Evolutionary conservation across 2,888 invertebrate genomes (phyloP).

Genomic region (Athalia circularis): DNA sequence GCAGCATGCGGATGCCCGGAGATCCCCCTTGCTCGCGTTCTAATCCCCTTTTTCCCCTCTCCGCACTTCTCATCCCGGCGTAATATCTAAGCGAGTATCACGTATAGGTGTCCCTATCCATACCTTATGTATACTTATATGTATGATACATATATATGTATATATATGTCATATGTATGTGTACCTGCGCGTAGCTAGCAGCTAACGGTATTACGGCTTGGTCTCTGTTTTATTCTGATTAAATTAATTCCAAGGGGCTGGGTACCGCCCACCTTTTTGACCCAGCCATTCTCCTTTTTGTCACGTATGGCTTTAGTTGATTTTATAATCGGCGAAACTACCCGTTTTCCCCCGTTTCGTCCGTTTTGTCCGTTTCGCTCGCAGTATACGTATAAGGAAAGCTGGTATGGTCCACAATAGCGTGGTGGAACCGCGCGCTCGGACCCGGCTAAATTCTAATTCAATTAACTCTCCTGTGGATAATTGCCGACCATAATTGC

Average conservation of each 20-base stretch:
- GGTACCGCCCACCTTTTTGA: slow-evolving; percentile 42
- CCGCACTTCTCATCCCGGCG: slow-evolving; percentile 24
- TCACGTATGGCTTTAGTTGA: slow-evolving; percentile 67
- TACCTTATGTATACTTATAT: slow-evolving; percentile 2
- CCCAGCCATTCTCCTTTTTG: slow-evolving; percentile 59
- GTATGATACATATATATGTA: not conserved
- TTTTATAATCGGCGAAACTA: slow-evolving; percentile 65
- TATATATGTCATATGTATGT: not conserved
- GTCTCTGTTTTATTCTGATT: slow-evolving; percentile 61
- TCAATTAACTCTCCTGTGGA: slow-evolving; percentile 65
- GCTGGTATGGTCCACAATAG: not conserved
- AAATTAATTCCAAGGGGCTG: slow-evolving; percentile 59
- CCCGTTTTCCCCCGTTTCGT: slow-evolving; percentile 55
- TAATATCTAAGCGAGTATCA: slow-evolving; percentile 43
- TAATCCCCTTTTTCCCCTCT: not conserved
- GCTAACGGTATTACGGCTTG: slow-evolving; percentile 53
- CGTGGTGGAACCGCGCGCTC: slow-evolving; percentile 18
- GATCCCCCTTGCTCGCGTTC: slow-evolving; percentile 26
- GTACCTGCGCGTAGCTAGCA: slow-evolving; percentile 49
- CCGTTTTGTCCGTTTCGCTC: slow-evolving; percentile 53
- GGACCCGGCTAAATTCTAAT: slow-evolving; percentile 65
- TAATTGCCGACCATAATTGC: slow-evolving; percentile 66
- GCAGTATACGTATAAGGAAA: slow-evolving; percentile 37
- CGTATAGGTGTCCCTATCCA: slow-evolving; percentile 11
- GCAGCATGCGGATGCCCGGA: slow-evolving; percentile 17